Conservation (phyloP, 2,797 vertebrate genomes). For the Channallabes apus region DNA sequence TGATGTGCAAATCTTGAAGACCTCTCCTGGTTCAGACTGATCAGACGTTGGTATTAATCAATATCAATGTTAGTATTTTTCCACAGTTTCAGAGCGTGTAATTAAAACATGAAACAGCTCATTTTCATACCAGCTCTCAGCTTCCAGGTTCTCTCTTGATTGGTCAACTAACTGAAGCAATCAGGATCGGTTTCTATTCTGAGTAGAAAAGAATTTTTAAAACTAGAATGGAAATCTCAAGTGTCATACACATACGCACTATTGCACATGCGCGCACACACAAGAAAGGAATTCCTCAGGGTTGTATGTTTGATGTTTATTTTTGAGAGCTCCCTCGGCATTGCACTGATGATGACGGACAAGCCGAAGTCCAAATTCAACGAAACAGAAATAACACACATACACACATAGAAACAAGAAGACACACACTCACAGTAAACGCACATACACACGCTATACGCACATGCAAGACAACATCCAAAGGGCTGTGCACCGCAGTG, state of each 20-base stretch:
- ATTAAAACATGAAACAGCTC: not conserved
- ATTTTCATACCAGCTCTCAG: not conserved
- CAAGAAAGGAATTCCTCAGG: conserved; percentile 61
- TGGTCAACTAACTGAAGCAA: not conserved
- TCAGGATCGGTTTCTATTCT: not conserved
- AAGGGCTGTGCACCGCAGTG: conserved; percentile 46
- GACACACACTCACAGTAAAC: conserved; percentile 32
- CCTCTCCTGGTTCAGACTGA: not conserved
- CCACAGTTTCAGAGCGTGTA: not conserved
- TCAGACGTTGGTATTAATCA: not conserved
- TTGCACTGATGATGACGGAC: conserved; percentile 63
- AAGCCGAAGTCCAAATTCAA: conserved; percentile 50
- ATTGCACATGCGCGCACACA: conserved; percentile 9
- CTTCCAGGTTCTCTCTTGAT: not conserved
- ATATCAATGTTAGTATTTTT: not conserved
- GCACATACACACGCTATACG: conserved; percentile 53
- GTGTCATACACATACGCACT: not conserved
- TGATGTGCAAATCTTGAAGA: not conserved
- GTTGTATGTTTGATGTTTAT: conserved; percentile 64
- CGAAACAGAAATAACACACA: conserved; percentile 46
- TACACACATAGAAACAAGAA: conserved; percentile 48
- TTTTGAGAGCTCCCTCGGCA: conserved; percentile 57
- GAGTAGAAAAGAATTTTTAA: not conserved
- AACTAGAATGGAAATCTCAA: not conserved
- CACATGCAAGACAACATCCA: conserved; percentile 58